Evolutionary conservation across 2,113 vertebrate species (phyloP).

Genomic region (Mohoua ochrocephala): DNA sequence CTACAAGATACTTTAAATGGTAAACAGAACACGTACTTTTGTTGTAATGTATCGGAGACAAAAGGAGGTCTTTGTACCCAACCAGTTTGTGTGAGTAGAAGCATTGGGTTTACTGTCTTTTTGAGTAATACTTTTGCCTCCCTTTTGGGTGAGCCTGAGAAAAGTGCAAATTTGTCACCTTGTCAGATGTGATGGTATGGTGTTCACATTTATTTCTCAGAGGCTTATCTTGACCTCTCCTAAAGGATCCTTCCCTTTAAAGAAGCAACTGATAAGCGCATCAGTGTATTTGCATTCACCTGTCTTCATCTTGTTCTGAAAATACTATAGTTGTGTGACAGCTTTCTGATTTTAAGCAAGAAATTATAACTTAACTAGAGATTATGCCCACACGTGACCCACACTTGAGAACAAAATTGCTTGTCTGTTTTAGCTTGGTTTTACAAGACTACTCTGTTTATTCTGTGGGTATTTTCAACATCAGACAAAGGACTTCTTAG

Average conservation of each 20-base stretch:
- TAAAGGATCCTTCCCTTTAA: background rate
- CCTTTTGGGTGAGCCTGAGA: background rate
- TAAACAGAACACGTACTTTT: background rate
- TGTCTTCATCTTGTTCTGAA: background rate
- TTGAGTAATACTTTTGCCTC: background rate
- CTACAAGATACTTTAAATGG: constrained; percentile 44
- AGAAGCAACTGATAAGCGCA: background rate
- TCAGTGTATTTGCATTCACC: background rate
- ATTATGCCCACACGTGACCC: background rate
- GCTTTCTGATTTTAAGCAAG: background rate
- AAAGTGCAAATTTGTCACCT: background rate
- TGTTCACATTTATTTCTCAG: background rate
- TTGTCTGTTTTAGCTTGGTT: background rate
- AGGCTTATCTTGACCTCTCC: background rate
- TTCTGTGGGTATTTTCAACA: background rate
- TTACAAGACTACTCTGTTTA: background rate
- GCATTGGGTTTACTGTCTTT: background rate
- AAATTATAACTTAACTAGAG: background rate
- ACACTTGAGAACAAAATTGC: background rate
- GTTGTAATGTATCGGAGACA: background rate
- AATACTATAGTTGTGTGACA: background rate
- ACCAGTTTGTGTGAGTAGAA: background rate
- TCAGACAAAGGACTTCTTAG: background rate
- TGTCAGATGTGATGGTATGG: background rate
- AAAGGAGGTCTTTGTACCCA: background rate